Conservation (phyloP, 2,113 vertebrate species). For the Crocuta crocuta region DNA sequence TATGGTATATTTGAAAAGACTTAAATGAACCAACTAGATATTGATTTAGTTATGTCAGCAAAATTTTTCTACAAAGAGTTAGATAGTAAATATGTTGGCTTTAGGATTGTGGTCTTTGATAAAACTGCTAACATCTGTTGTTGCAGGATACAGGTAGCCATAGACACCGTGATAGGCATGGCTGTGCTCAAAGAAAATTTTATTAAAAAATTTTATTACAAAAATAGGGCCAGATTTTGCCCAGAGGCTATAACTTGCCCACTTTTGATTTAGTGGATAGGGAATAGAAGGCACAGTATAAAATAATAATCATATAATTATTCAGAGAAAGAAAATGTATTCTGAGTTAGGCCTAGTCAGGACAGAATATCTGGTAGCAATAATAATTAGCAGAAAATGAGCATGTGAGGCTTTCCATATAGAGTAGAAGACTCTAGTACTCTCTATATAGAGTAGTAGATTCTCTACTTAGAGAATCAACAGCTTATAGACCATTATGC, state of each 20-base stretch:
- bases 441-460: background rate
- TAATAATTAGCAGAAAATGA: background rate
- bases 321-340: background rate
- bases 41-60: background rate
- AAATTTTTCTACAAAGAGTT: background rate
- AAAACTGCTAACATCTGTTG: background rate
- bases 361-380: background rate
- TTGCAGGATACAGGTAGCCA: background rate
- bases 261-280: background rate
- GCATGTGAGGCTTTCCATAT: background rate
- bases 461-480: background rate
- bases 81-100: background rate
- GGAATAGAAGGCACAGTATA: background rate
- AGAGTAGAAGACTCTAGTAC: background rate
- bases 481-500: background rate
- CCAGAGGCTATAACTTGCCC: background rate
- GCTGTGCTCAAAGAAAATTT: background rate
- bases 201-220: background rate
- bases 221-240: background rate
- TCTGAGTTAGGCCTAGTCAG: background rate
- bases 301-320: background rate
- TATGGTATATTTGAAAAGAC: background rate
- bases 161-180: background rate
- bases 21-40: background rate
- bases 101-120: background rate